Conservation (phyloP, 2,113 vertebrate genomes). For the Odocoileus hemionus region DNA sequence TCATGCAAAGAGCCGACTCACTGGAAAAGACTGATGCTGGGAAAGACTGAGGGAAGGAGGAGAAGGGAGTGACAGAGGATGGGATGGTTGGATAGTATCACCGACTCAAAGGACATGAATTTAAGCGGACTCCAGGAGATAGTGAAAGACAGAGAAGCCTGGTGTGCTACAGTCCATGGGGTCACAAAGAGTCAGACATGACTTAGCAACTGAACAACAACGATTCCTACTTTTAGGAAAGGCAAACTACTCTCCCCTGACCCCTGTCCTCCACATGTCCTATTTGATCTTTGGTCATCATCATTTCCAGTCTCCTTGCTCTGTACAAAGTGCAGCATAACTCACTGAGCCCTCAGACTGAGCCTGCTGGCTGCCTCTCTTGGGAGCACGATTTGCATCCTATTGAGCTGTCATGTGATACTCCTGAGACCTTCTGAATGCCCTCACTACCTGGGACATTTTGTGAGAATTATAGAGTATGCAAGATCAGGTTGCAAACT, state of each 20-base stretch:
- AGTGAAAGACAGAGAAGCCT: neutral
- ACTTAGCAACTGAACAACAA: neutral
- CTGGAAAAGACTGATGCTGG: neutral
- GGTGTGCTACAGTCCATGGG: neutral
- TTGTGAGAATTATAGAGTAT: neutral
- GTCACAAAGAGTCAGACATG: neutral
- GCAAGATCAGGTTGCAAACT: neutral
- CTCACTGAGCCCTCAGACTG: neutral
- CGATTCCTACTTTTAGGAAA: neutral
- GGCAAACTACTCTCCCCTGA: neutral
- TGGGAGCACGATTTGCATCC: neutral
- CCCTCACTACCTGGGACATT: neutral
- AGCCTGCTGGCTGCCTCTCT: neutral
- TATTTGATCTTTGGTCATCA: neutral
- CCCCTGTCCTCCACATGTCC: neutral
- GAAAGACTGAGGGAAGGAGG: neutral
- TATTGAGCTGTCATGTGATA: neutral
- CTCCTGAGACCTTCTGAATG: neutral
- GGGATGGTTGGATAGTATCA: neutral
- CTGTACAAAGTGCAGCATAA: neutral
- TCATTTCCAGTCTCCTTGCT: neutral
- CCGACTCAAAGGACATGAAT: neutral
- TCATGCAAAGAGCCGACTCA: neutral
- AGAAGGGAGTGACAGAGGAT: neutral
- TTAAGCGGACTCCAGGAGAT: neutral